Conservation (phyloP, 2,113 vertebrate genomes). For the Stegastes partitus region DNA sequence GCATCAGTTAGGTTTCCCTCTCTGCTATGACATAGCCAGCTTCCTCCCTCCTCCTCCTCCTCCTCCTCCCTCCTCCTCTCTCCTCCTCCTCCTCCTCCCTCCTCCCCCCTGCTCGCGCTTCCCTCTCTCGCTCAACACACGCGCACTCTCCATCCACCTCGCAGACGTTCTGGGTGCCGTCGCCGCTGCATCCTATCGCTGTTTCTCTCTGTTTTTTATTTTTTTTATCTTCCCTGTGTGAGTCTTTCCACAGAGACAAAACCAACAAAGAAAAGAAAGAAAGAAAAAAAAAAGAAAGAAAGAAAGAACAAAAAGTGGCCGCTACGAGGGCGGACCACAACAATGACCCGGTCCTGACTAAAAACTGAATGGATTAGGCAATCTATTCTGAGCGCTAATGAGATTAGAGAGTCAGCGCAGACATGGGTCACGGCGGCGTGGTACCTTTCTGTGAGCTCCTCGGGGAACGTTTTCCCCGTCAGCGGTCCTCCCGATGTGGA, state of each 20-base stretch:
- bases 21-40: constrained; percentile 54
- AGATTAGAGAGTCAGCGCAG: constrained; percentile 84
- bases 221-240: too few species aligned
- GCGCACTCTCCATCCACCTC: constrained; percentile 67
- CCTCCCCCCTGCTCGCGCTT: constrained; percentile 16
- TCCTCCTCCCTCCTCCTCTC: too few species aligned
- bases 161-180: constrained; percentile 75
- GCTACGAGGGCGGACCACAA: constrained; percentile 62
- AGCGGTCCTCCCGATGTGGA: constrained; percentile 75
- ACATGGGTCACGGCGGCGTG: constrained; percentile 80
- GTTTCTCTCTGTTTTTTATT: constrained; percentile 40
- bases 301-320: constrained; percentile 56
- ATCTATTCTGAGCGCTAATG: constrained; percentile 88
- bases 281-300: not conserved
- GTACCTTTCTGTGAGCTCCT: constrained; percentile 76
- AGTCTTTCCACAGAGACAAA: constrained; percentile 18
- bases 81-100: constrained; percentile 36
- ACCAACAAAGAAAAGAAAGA: not conserved
- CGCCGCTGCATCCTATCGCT: constrained; percentile 67
- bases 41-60: constrained; percentile 46
- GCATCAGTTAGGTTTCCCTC: constrained; percentile 41
- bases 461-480: constrained; percentile 72
- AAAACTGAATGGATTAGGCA: constrained; percentile 84
- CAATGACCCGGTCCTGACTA: constrained; percentile 81
- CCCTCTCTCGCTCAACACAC: constrained; percentile 61